Evolutionary conservation across 2,113 vertebrate species (phyloP).

Genomic region (Hippolais icterina): DNA sequence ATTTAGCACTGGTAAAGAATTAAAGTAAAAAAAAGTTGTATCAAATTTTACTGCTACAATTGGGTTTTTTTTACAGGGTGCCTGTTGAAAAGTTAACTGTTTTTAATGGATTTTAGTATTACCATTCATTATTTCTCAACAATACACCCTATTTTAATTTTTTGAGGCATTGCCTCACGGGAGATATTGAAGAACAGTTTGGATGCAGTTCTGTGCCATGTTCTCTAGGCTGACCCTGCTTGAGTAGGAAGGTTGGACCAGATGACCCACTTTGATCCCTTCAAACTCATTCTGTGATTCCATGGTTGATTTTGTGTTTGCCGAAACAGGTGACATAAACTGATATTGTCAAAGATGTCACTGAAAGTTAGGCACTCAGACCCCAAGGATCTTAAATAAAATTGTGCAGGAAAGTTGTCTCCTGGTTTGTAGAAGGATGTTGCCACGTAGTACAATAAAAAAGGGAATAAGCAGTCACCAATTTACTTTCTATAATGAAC

Average conservation of each 20-base stretch:
- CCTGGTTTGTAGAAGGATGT: neutral
- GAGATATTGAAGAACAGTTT: neutral
- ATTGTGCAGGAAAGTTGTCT: neutral
- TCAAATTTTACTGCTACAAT: neutral
- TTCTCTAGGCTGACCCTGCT: neutral
- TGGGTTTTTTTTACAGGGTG: neutral
- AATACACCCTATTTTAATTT: neutral
- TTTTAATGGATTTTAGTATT: neutral
- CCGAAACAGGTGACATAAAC: neutral
- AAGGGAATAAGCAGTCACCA: neutral
- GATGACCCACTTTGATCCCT: neutral
- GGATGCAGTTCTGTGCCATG: neutral
- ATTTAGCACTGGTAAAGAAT: neutral
- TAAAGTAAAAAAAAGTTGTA: neutral
- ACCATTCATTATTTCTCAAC: neutral
- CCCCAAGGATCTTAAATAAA: neutral
- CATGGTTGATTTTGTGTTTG: neutral
- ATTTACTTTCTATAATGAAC: neutral
- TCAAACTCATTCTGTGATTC: neutral
- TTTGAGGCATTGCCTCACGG: neutral
- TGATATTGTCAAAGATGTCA: neutral
- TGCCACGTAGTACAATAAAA: neutral
- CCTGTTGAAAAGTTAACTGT: neutral
- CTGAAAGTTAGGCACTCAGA: neutral
- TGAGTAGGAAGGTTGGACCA: neutral